These are phyloP conservation scores for Halichoerus grypus DNA, from an alignment of 2,113 vertebrate species.

Conservation along the genomic window DNA sequence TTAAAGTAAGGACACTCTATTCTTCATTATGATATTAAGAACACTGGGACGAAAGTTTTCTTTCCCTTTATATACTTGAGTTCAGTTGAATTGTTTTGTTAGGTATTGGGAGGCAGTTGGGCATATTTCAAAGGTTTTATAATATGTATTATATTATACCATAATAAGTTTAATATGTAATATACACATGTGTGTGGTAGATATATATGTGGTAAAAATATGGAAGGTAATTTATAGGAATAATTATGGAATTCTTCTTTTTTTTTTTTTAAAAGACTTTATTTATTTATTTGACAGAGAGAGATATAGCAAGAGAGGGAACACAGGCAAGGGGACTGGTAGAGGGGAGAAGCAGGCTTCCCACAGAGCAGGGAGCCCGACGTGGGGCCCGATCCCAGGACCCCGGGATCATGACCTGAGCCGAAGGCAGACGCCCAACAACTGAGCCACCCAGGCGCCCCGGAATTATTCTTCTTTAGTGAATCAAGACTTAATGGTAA, in stretches of 20 bases:
- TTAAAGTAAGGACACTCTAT: constrained; percentile 1
- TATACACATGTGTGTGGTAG: neutral
- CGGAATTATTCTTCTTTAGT: neutral
- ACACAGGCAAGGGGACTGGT: too few relatives aligned
- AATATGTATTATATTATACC: neutral
- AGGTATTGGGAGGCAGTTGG: neutral
- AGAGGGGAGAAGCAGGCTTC: too few relatives aligned
- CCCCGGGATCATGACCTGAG: too few relatives aligned
- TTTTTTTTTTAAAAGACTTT: neutral
- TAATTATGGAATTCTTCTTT: neutral
- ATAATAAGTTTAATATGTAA: neutral
- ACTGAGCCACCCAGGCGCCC: too few relatives aligned
- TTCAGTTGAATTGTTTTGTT: constrained; percentile 28
- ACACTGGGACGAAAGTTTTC: neutral
- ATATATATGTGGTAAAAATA: neutral
- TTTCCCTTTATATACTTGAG: neutral
- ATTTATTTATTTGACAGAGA: too few relatives aligned
- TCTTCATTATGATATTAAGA: neutral
- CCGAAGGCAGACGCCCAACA: too few relatives aligned
- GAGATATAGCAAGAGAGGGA: too few relatives aligned
- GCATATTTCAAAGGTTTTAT: neutral
- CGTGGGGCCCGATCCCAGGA: too few relatives aligned
- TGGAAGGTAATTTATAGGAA: neutral
- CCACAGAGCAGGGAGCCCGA: too few relatives aligned
- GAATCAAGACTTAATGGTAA: neutral